Conservation (phyloP, 2,888 invertebrate genomes). For the Lydus trimaculatus region DNA sequence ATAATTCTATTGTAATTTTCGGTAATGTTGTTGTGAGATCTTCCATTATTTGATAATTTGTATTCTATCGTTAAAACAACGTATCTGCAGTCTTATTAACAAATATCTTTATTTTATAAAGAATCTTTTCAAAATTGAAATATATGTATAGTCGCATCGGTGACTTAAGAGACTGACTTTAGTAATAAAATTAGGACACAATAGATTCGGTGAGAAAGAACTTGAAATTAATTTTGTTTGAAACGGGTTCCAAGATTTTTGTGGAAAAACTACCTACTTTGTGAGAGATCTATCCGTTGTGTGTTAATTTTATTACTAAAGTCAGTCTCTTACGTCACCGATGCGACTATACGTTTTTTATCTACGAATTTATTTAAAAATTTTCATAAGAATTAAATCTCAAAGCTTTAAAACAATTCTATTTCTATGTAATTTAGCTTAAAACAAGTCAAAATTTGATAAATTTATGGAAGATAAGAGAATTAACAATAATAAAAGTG, state of each 20-base stretch:
- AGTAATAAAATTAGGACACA: too few relatives aligned
- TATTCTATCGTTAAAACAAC: not conserved
- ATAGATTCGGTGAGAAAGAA: too few relatives aligned
- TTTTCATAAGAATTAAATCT: not conserved
- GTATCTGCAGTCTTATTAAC: not conserved
- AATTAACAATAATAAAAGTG: not conserved
- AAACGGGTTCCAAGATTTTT: too few relatives aligned
- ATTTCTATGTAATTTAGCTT: not conserved
- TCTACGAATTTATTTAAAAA: not conserved
- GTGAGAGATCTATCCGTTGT: too few relatives aligned
- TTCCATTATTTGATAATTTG: not conserved
- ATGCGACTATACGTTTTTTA: not conserved
- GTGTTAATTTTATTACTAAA: too few relatives aligned
- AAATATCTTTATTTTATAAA: not conserved
- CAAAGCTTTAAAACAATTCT: not conserved
- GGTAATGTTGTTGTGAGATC: conserved; percentile 7
- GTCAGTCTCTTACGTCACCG: too few relatives aligned
- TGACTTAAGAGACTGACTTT: too few relatives aligned
- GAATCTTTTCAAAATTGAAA: not conserved
- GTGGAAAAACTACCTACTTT: too few relatives aligned
- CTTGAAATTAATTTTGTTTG: too few relatives aligned
- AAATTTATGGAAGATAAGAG: not conserved
- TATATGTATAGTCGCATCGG: too few relatives aligned
- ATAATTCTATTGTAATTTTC: not conserved
- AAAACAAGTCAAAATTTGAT: not conserved